Base-by-base conservation (phyloP, 2,797 vertebrate genomes). In the Pseudochromis fuscus region DNA sequence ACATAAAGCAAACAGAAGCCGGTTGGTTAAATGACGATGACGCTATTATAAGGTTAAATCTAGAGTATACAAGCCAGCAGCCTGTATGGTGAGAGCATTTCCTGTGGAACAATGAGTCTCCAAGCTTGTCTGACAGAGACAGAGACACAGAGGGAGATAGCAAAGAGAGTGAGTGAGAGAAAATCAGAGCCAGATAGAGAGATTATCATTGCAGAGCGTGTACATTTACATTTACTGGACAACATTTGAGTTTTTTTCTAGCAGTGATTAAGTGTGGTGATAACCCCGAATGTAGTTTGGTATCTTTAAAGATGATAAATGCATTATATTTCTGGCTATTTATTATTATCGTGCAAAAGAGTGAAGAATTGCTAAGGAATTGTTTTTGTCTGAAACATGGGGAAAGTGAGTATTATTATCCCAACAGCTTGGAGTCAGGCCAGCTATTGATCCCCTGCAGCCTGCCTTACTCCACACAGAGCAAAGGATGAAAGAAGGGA, bases 71-170 rank as follows among this genome's bases (percentile, higher is more conserved):
- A 92, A 71, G 79, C 63, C 82, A 67, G 68, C 76, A 75, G 83
- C 78, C 72, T 83, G 81, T 84, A 82, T 86, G 81, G 63, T 85
- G 85, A 89, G 77, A 84, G 81, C 82, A 89, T 87, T 92, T 93
- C 88, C 90, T 93, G 90, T 49, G 10, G 80, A 91, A 91, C 88
- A 94, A 91, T 90, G 85, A 88, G 79, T 79, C 75, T 81, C 85
- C 74, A 75, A 66, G 75, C 85, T 82, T 69, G 67, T 87, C 82
- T 87, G 83, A 82, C 68, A 81, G 71, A 79, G 72, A 83, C 66
- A 75, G 49, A 76, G 74, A 75, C 49, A 77, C 24, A 65, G 81
- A 67, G 73, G 4, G 81, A 79, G 56, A 85, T 2, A 59, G 55
- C 52, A 56, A 46, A 61, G 27, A 18, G 46, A 42, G 27, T 11